phyloP scores from a whole-genome alignment of 2,888 invertebrate genomes.

The Acleris holmiana region DNA sequence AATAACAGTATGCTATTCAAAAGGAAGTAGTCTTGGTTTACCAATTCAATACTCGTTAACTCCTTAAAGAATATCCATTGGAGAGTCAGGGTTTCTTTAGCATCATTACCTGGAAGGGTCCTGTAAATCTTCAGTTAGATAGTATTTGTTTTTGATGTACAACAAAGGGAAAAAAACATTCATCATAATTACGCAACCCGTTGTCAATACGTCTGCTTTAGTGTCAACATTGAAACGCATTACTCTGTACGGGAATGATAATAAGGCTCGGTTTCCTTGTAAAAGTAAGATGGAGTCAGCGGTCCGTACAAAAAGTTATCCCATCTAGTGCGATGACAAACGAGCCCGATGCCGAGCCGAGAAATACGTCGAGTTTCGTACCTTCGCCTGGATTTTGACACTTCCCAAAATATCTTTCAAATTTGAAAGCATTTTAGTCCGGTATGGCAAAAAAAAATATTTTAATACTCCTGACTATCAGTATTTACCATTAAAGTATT shows the following conservation, averaged over 20 bases:
- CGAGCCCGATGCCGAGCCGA: constrained; percentile 59
- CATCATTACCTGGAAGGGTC: background rate
- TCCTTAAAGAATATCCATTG: background rate
- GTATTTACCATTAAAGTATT: too few species aligned
- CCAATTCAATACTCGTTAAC: too few species aligned
- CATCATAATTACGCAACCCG: constrained; percentile 1
- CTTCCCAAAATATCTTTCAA: too few species aligned
- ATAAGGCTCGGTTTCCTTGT: constrained; percentile 69
- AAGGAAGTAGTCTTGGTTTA: too few species aligned
- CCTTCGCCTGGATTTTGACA: too few species aligned
- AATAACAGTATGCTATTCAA: too few species aligned
- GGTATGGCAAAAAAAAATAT: too few species aligned
- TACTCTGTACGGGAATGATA: constrained; percentile 64
- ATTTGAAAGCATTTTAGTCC: too few species aligned
- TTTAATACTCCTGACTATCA: too few species aligned
- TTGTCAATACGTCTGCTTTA: constrained; percentile 8
- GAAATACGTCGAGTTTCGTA: too few species aligned
- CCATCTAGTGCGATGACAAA: constrained; percentile 79
- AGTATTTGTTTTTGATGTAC: too few species aligned
- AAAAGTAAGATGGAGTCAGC: constrained; percentile 76
- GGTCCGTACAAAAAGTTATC: constrained; percentile 78
- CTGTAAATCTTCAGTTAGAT: too few species aligned
- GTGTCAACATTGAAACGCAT: constrained; percentile 52
- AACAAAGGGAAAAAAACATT: background rate
- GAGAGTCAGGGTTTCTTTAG: background rate